Evolutionary conservation across 2,113 vertebrate species (phyloP).

Genomic region (Micronycteris hirsuta): DNA sequence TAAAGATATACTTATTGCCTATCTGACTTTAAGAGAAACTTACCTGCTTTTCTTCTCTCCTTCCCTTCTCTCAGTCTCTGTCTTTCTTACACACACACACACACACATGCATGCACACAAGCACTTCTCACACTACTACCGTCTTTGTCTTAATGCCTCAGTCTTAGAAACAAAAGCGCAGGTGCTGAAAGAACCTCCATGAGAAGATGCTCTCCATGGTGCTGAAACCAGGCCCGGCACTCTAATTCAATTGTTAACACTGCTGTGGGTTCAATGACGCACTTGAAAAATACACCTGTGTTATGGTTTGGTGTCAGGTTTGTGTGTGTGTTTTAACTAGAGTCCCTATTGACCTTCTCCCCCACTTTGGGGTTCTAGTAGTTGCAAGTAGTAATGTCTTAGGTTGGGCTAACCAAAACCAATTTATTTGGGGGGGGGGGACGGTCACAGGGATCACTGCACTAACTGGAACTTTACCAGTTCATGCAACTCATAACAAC

Average conservation of each 20-base stretch:
- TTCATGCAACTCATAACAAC: not conserved
- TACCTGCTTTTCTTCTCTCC: not conserved
- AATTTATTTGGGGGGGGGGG: too few relatives aligned
- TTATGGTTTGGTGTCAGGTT: not conserved
- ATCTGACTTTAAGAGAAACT: not conserved
- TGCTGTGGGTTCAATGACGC: not conserved
- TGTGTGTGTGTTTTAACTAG: not conserved
- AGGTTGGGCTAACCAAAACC: not conserved
- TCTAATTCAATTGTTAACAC: not conserved
- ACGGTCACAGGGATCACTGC: accelerated
- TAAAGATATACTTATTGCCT: conserved; percentile 13
- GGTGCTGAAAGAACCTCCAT: not conserved
- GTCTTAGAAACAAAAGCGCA: not conserved
- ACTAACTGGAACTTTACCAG: not conserved
- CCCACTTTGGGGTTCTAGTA: not conserved
- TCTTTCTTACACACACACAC: not conserved
- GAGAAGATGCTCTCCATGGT: not conserved
- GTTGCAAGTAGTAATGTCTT: not conserved
- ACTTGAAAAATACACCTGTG: not conserved
- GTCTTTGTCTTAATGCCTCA: not conserved
- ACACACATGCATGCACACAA: not conserved
- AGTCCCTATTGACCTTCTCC: not conserved
- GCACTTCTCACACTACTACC: not conserved
- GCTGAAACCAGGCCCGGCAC: not conserved
- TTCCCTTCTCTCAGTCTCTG: accelerated